Evolutionary conservation across 2,888 invertebrate genomes (phyloP), one percentile per base, ranked within the genome.

Genomic region (Masnerella sp.): DNA sequence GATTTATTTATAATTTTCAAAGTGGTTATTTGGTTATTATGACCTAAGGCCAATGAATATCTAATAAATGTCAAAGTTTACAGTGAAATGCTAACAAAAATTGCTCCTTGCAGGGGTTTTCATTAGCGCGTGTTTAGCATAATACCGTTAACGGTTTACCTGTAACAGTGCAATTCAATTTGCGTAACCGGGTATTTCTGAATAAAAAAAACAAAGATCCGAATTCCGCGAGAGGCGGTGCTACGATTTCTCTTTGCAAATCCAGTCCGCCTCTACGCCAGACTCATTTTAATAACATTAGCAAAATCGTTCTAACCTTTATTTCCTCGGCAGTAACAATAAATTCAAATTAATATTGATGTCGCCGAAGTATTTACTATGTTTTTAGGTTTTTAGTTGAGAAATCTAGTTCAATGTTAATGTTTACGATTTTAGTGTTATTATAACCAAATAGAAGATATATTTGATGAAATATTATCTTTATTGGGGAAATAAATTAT

Each of bases 211-310:
- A 51, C 32, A 51, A 67, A 51, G 25, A 43, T 22, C 47, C 74
- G 69, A 69, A 84, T 82, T 84, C 76, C 67, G 61, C 43, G 58
- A 56, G 78, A 80, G 81, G 81, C 85, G 81, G 80, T 71, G 75
- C 81, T 67, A 78, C 81, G 77, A 81, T 81, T 81, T 78, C 77
- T 82, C 78, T 78, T 78, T 78, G 76, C 69, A 77, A 79, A 79
- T 79, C 79, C 75, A 81, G 75, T 81, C 81, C 83, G 79, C 83
- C 84, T 80, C 67, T 62, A 74, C 34, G 54, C 72, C 71, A 68
- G 71, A 80, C 82, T 85, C 82, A 85, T 85, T 83, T 83, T 82
- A 86, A 84, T 86, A 85, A 83, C 85, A 84, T 85, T 84, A 83
- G 82, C 82, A 77, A 64, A 80, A 81, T 82, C 81, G 81, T 82